Evolutionary conservation across 2,113 vertebrate species (phyloP).

Genomic region (Oceanodroma tethys): DNA sequence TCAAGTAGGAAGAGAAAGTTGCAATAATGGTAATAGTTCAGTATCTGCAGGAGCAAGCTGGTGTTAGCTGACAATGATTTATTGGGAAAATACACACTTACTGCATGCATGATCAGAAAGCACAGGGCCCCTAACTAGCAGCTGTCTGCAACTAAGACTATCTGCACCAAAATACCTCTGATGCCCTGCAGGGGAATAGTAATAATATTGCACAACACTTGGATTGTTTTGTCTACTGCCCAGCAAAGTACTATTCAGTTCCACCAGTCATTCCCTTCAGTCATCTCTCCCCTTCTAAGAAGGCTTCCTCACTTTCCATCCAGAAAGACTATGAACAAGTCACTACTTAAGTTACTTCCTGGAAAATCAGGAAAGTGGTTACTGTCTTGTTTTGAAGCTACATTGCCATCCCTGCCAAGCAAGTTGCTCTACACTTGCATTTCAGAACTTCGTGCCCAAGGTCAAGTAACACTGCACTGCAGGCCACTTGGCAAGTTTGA

Average conservation of each 20-base stretch:
- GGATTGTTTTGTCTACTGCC: not conserved
- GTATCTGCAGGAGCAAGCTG: not conserved
- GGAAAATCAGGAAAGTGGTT: not conserved
- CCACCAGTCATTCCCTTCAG: not conserved
- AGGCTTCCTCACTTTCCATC: not conserved
- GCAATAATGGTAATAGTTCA: not conserved
- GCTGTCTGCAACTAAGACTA: not conserved
- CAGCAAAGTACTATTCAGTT: not conserved
- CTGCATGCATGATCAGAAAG: not conserved
- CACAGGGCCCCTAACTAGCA: not conserved
- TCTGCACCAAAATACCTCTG: not conserved
- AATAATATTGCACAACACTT: not conserved
- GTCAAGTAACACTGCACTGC: not conserved
- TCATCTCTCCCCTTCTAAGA: not conserved
- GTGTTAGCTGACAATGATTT: not conserved
- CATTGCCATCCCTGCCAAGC: not conserved
- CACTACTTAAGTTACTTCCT: not conserved
- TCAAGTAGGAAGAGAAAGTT: not conserved
- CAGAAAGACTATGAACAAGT: not conserved
- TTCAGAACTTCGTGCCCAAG: not conserved
- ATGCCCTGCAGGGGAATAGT: not conserved
- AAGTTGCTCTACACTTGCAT: not conserved
- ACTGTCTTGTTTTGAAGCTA: not conserved
- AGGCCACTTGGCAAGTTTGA: not conserved
- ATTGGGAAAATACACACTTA: not conserved